phyloP scores from a whole-genome alignment of 1,140 invertebrate species.

The Teleopsis dalmanni region DNA sequence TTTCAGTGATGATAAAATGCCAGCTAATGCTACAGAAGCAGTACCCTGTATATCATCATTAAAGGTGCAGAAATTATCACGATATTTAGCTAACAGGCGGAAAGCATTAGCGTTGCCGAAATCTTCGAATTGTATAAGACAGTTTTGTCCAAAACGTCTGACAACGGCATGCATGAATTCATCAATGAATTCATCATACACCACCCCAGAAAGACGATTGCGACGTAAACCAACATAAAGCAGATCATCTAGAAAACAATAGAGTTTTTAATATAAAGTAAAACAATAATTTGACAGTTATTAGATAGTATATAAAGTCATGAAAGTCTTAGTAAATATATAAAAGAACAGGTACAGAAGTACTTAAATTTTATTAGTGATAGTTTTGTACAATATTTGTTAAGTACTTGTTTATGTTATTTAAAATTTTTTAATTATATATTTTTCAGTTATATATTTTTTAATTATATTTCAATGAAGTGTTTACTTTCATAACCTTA shows the following conservation, averaged over 20 bases:
- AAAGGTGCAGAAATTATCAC: slow-evolving; percentile 81
- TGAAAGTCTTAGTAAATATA: no score
- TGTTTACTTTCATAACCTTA: no score
- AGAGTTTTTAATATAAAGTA: no score
- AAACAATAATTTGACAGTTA: no score
- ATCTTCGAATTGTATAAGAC: slow-evolving; percentile 88
- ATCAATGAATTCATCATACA: slow-evolving; percentile 90
- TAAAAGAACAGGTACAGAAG: no score
- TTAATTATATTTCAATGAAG: no score
- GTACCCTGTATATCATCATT: slow-evolving; percentile 96
- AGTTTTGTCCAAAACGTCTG: slow-evolving; percentile 72
- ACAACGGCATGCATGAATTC: slow-evolving; percentile 95
- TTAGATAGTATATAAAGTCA: no score
- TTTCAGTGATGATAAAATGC: slow-evolving; percentile 73
- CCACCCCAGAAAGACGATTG: slow-evolving; percentile 66
- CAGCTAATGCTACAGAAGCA: slow-evolving; percentile 82
- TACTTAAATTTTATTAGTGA: no score
- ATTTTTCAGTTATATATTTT: no score
- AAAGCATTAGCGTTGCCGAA: slow-evolving; percentile 91
- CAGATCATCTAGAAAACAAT: slow-evolving; percentile 82
- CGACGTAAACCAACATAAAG: slow-evolving; percentile 88
- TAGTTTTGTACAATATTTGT: no score
- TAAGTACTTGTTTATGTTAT: no score
- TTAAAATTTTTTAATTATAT: no score
- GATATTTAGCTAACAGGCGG: slow-evolving; percentile 75